A percentile compares a stretch with the other conserved stretches of the same genome.
Conservation (phyloP, 2,113 vertebrate genomes). For the Gobiocypris rarus region DNA sequence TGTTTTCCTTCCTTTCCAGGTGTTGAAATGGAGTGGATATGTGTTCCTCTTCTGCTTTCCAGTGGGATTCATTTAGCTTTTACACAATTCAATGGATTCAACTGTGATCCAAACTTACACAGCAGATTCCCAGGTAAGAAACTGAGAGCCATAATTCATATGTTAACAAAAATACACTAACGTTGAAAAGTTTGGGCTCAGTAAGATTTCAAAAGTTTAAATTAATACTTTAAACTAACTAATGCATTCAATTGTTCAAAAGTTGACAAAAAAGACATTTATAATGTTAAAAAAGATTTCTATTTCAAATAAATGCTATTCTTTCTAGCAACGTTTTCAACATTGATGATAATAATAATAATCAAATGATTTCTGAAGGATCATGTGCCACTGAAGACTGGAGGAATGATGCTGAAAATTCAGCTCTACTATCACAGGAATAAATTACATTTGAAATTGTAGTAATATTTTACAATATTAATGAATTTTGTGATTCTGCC, state of each 20-base stretch:
- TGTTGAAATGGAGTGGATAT: conserved; percentile 86
- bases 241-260: background rate
- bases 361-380: background rate
- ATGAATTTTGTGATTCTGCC: background rate
- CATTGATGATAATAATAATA: too few species aligned
- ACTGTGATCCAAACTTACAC: conserved; percentile 92
- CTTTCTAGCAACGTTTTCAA: background rate
- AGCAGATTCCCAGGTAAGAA: conserved; percentile 97
- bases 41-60: conserved; percentile 84
- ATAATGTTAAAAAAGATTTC: background rate
- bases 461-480: background rate
- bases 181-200: background rate
- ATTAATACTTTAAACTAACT: background rate
- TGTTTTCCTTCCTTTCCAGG: conserved; percentile 70
- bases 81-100: conserved; percentile 95
- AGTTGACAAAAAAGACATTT: background rate
- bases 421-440: too few species aligned
- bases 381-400: background rate
- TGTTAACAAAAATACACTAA: background rate
- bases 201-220: background rate
- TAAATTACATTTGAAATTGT: background rate
- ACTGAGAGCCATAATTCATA: background rate
- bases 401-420: background rate
- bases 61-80: conserved; percentile 78
- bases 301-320: background rate